A percentile compares a stretch with the other conserved stretches of the same genome.
Conservation (phyloP, 1,140 invertebrate genomes). For the Apis florea region DNA sequence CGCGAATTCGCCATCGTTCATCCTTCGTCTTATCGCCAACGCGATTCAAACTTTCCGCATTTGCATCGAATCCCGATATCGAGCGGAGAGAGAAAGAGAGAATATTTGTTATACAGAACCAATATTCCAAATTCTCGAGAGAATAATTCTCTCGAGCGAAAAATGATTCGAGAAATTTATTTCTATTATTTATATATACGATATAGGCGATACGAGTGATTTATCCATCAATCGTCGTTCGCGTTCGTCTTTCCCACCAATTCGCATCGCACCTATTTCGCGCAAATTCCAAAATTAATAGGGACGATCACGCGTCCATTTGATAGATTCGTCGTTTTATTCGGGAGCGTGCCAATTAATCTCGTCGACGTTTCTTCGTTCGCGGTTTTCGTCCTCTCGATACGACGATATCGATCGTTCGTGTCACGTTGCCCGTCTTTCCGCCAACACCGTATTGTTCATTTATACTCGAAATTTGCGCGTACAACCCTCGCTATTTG, state of each 20-base stretch:
- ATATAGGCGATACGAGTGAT: too few species aligned
- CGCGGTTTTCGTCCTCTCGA: not conserved
- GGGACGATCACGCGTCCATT: too few species aligned
- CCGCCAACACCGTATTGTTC: conserved; percentile 3
- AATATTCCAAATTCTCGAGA: too few species aligned
- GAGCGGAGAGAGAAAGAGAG: not conserved
- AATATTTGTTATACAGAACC: too few species aligned
- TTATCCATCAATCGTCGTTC: too few species aligned
- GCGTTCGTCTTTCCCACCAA: too few species aligned
- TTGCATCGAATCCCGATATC: conserved; percentile 38
- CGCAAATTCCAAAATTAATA: not conserved
- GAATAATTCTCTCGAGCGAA: too few species aligned
- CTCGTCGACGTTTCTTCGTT: not conserved
- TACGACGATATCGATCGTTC: not conserved
- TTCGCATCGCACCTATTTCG: too few species aligned
- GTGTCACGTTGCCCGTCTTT: not conserved
- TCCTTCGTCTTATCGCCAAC: not conserved
- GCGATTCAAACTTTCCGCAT: conserved; percentile 25
- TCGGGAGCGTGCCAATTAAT: not conserved
- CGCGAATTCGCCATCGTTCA: conserved; percentile 12
- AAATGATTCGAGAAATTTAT: too few species aligned
- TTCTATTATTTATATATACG: too few species aligned
- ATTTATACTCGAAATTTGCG: conserved; percentile 17
- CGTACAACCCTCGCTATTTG: not conserved
- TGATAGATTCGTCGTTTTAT: not conserved